Evolutionary conservation across 2,888 invertebrate genomes (phyloP).

Genomic region (Drosophila barbarae): DNA sequence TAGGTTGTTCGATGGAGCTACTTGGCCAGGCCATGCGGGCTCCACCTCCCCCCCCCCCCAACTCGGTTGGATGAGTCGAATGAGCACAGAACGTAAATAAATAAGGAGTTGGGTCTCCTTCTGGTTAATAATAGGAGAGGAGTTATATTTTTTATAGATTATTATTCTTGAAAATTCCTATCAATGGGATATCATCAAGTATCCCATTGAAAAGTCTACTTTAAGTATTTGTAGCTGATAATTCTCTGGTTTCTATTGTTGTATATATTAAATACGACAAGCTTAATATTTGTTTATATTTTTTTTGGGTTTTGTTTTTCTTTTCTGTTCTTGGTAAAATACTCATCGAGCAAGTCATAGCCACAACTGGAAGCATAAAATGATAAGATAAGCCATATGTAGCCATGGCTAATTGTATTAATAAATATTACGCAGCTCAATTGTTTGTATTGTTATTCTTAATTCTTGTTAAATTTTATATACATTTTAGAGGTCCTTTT

Average conservation of each 20-base stretch:
- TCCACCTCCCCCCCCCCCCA: too few species aligned
- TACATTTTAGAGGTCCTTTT: background rate
- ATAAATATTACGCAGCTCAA: slow-evolving; percentile 6
- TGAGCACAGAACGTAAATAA: background rate
- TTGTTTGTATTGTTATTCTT: background rate
- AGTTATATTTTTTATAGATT: background rate
- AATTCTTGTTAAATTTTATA: background rate
- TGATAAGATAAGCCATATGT: slow-evolving; percentile 43
- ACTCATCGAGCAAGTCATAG: slow-evolving; percentile 14
- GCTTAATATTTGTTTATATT: slow-evolving; percentile 4
- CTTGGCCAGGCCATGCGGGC: background rate
- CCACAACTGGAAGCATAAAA: slow-evolving; percentile 9
- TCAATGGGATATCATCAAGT: background rate
- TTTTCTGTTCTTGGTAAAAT: background rate
- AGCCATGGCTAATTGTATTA: slow-evolving; percentile 6
- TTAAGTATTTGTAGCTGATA: background rate
- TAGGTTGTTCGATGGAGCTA: slow-evolving; percentile 44
- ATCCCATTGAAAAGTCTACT: background rate
- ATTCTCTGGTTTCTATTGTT: background rate
- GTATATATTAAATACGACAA: background rate
- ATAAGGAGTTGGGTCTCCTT: background rate
- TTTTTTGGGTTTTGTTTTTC: background rate
- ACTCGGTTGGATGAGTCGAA: background rate
- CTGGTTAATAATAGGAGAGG: background rate
- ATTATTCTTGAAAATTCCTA: background rate